These are phyloP conservation scores for Hippocampus kuda DNA, from an alignment of 2,797 vertebrate genomes.

Conservation along the genomic window DNA sequence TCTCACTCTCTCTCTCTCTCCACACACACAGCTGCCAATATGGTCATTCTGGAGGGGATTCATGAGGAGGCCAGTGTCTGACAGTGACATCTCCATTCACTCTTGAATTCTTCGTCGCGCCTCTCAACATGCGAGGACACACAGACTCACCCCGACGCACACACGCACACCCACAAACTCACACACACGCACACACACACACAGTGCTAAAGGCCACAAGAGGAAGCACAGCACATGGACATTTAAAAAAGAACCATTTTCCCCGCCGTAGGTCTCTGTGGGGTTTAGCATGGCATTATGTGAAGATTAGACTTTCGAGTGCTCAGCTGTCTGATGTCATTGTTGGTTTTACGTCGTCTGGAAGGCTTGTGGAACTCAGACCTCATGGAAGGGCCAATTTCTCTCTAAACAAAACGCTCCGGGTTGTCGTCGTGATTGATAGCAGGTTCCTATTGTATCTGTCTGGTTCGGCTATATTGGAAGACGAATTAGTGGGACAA, in stretches of 20 bases:
- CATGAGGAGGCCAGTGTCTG: conserved; percentile 58
- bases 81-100: conserved; percentile 74
- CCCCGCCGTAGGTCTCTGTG: conserved; percentile 51
- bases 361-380: conserved; percentile 49
- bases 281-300: conserved; percentile 66
- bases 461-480: conserved; percentile 59
- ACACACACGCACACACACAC: conserved; percentile 25
- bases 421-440: conserved; percentile 63
- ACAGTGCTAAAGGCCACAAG: conserved; percentile 53
- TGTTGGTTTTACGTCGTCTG: conserved; percentile 58
- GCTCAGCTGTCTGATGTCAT: conserved; percentile 65
- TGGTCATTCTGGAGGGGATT: conserved; percentile 55
- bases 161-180: conserved; percentile 22
- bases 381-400: conserved; percentile 54
- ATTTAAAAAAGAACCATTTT: conserved; percentile 44
- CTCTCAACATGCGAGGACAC: conserved; percentile 47
- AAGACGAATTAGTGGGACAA: conserved; percentile 61
- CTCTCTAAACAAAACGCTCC: conserved; percentile 40
- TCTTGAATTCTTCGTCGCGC: conserved; percentile 52
- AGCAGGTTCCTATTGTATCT: conserved; percentile 64
- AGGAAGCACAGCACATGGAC: conserved; percentile 49
- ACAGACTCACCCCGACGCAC: too few relatives aligned
- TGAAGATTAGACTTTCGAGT: conserved; percentile 63
- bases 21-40: conserved; percentile 55
- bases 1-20: conserved; percentile 40